Evolutionary conservation across 2,888 invertebrate genomes (phyloP).

Genomic region (Drosophila neutralis): DNA sequence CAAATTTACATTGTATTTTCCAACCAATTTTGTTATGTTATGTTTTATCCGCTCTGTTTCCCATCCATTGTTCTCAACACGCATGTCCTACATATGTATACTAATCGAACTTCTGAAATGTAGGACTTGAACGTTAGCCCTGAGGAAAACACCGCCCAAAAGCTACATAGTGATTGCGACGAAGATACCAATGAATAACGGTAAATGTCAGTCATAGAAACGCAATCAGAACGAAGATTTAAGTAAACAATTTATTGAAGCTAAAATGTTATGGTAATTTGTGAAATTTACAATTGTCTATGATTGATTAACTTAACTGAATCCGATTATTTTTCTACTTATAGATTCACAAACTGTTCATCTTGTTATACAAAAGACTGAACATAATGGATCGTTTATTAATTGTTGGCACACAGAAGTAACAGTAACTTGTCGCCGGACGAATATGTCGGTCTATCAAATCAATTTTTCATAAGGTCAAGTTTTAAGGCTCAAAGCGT

Average conservation of each 20-base stretch:
- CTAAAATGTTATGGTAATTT: slow-evolving; percentile 37
- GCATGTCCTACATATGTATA: slow-evolving; percentile 24
- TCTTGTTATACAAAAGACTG: slow-evolving; percentile 53
- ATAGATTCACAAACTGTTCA: slow-evolving; percentile 53
- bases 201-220: slow-evolving; percentile 2
- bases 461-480: slow-evolving; percentile 38
- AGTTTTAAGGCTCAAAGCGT: slow-evolving; percentile 47
- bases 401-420: slow-evolving; percentile 31
- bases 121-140: slow-evolving; percentile 57
- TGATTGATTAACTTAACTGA: not conserved
- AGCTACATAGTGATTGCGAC: slow-evolving; percentile 4
- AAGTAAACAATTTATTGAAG: slow-evolving; percentile 2
- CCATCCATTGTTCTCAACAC: slow-evolving; percentile 48
- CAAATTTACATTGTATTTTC: slow-evolving; percentile 50
- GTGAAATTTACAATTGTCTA: not conserved
- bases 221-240: slow-evolving; percentile 15
- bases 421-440: slow-evolving; percentile 40
- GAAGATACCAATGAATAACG: slow-evolving; percentile 14
- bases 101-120: slow-evolving; percentile 52
- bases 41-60: slow-evolving; percentile 39
- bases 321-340: not conserved
- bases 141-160: slow-evolving; percentile 14
- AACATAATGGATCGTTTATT: slow-evolving; percentile 45
- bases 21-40: slow-evolving; percentile 40
- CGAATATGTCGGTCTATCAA: slow-evolving; percentile 39